Evolutionary conservation across 2,113 vertebrate genomes (phyloP).

Genomic region (Rhabdornis inornatus): DNA sequence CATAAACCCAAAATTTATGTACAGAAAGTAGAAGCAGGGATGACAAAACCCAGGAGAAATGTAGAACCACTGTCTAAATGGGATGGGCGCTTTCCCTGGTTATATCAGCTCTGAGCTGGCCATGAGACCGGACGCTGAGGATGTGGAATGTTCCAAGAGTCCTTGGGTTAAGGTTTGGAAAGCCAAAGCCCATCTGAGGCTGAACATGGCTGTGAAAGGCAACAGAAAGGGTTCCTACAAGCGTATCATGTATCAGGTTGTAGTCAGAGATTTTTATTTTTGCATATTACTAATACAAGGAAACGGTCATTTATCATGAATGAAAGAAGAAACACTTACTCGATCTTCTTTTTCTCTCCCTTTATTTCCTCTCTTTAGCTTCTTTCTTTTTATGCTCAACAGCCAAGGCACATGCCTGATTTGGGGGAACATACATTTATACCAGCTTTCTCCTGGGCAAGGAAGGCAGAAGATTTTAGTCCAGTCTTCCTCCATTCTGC

Average conservation of each 20-base stretch:
- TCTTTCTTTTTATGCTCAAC: not conserved
- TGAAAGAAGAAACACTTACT: not conserved
- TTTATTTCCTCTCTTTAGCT: not conserved
- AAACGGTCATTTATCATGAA: not conserved
- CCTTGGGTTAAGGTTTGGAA: not conserved
- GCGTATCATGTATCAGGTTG: not conserved
- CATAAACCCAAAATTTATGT: not conserved
- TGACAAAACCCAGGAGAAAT: not conserved
- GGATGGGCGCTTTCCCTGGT: not conserved
- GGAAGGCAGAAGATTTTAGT: not conserved
- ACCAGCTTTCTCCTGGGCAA: not conserved
- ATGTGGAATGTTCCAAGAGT: not conserved
- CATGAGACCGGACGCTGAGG: fast-evolving
- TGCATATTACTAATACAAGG: not conserved
- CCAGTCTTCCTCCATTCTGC: not conserved
- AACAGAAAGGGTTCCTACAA: not conserved
- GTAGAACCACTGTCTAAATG: not conserved
- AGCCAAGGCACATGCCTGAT: not conserved
- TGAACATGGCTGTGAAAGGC: not conserved
- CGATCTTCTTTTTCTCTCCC: not conserved
- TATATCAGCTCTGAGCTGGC: not conserved
- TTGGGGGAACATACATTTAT: not conserved
- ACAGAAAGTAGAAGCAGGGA: not conserved
- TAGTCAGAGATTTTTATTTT: not conserved
- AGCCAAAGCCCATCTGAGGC: not conserved